Conservation (phyloP, 2,888 invertebrate genomes). For the Chrysopilus asiliformis region DNA sequence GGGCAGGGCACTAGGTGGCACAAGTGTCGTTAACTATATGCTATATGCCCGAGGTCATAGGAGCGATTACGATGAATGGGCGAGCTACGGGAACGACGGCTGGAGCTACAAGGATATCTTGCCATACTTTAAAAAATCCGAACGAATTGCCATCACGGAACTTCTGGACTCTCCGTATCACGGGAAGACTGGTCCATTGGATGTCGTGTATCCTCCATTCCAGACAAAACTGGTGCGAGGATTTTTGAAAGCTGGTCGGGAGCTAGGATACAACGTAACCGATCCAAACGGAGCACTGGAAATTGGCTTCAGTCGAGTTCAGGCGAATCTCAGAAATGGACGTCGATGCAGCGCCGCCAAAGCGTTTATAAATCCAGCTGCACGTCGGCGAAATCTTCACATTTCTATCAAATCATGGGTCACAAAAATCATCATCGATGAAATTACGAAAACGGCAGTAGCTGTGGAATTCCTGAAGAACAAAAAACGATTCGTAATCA, state of each 20-base stretch:
- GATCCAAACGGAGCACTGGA: constrained; percentile 56
- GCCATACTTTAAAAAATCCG: constrained; percentile 67
- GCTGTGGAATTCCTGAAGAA: constrained; percentile 60
- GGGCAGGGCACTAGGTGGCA: constrained; percentile 71
- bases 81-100: constrained; percentile 58
- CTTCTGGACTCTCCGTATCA: constrained; percentile 51
- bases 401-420: constrained; percentile 56
- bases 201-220: constrained; percentile 52
- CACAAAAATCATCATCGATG: constrained; percentile 52
- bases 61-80: constrained; percentile 75
- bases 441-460: constrained; percentile 42
- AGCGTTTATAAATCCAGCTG: constrained; percentile 59
- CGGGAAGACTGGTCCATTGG: constrained; percentile 51
- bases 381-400: constrained; percentile 50
- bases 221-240: constrained; percentile 46
- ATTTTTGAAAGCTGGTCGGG: constrained; percentile 52
- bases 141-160: constrained; percentile 48
- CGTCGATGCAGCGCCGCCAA: constrained; percentile 66
- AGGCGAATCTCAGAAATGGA: constrained; percentile 57
- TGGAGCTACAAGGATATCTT: constrained; percentile 65
- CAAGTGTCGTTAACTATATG: constrained; percentile 74
- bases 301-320: constrained; percentile 55
- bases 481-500: constrained; percentile 38
- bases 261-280: constrained; percentile 53
- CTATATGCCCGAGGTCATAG: constrained; percentile 69